These are phyloP conservation scores for Halictus quadricinctus DNA, from an alignment of 2,888 invertebrate genomes.

Conservation along the genomic window DNA sequence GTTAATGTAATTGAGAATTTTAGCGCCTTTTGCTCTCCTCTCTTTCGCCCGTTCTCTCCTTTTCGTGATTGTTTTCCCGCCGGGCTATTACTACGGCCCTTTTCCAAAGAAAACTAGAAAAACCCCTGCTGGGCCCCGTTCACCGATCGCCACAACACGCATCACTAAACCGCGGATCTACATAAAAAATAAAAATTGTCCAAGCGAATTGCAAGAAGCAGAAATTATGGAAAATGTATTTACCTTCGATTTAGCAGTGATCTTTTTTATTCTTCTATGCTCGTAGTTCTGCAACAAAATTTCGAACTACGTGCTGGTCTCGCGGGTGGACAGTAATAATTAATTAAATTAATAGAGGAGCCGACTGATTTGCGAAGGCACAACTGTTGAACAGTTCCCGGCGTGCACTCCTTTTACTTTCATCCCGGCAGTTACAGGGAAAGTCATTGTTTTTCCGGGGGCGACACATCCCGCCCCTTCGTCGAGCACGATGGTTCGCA, in stretches of 20 bases:
- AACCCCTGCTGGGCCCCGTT: not conserved
- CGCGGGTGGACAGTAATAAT: not conserved
- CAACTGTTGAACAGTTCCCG: conserved; percentile 18
- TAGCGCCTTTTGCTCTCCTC: conserved; percentile 73
- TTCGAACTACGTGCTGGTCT: too few relatives aligned
- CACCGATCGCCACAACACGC: not conserved
- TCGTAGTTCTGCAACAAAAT: too few relatives aligned
- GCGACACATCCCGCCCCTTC: conserved; percentile 60
- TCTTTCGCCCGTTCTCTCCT: conserved; percentile 31
- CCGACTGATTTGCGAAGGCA: not conserved
- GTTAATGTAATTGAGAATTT: conserved; percentile 80
- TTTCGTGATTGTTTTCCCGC: conserved; percentile 40
- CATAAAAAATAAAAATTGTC: too few relatives aligned
- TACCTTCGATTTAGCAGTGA: too few relatives aligned
- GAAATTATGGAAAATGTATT: too few relatives aligned
- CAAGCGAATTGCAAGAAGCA: too few relatives aligned
- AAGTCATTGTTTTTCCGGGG: conserved; percentile 60
- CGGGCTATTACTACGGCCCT: conserved; percentile 18
- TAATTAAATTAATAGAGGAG: not conserved
- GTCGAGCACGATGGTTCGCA: conserved; percentile 64
- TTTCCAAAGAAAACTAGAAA: conserved; percentile 31
- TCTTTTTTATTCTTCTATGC: too few relatives aligned
- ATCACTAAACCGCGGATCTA: not conserved
- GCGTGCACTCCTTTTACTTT: conserved; percentile 51
- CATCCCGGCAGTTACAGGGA: conserved; percentile 43